These are phyloP conservation scores for Pristionchus pacificus DNA, from an alignment of 1,140 invertebrate species.

Conservation along the genomic window DNA sequence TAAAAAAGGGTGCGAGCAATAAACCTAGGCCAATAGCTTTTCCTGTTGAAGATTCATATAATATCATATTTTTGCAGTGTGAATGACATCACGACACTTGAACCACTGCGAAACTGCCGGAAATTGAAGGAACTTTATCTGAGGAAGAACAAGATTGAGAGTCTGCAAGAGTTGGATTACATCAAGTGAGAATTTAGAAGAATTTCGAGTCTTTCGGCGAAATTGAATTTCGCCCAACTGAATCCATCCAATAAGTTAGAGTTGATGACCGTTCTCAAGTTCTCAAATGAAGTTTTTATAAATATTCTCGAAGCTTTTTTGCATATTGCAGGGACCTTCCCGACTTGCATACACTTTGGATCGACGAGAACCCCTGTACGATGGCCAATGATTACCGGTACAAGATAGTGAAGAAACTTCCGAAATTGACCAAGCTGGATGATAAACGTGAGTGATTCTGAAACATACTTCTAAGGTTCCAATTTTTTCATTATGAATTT, in stretches of 20 bases:
- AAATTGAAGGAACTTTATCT: conserved; percentile 42
- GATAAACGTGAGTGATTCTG: conserved; percentile 29
- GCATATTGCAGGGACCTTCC: conserved; percentile 12
- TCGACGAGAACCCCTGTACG: conserved; percentile 44
- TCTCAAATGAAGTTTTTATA: too few species aligned
- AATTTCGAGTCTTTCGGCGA: background rate
- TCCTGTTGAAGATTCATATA: conserved; percentile 1
- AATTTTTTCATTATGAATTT: background rate
- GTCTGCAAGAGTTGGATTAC: conserved; percentile 33
- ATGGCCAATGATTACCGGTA: conserved; percentile 29
- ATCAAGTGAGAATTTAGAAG: conserved; percentile 8
- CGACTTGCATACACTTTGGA: conserved; percentile 37
- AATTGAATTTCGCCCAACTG: background rate
- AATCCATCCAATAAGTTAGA: too few species aligned
- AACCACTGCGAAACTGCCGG: conserved; percentile 34
- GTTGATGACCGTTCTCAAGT: too few species aligned
- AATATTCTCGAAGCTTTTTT: background rate
- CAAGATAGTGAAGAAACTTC: conserved; percentile 34
- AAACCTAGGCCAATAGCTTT: too few species aligned
- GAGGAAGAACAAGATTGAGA: conserved; percentile 37
- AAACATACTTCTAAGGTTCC: conserved; percentile 7
- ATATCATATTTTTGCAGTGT: conserved; percentile 31
- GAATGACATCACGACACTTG: conserved; percentile 31
- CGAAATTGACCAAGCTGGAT: conserved; percentile 39
- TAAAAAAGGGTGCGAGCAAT: too few species aligned